Evolutionary conservation across 92 coral and sea anemone genomes (phyloP).

Genomic region (Zoanthus sansibaricus): DNA sequence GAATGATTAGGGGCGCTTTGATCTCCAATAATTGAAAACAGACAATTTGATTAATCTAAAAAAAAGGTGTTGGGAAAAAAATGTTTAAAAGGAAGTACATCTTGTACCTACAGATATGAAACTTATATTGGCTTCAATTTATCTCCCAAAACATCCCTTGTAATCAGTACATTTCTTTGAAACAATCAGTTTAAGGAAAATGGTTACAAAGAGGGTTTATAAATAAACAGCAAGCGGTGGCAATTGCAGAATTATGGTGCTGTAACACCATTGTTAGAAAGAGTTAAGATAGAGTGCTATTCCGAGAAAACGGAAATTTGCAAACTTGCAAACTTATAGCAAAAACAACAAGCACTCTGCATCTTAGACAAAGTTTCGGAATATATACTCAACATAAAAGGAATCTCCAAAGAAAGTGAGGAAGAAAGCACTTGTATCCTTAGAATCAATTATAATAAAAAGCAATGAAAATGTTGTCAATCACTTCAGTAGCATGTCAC

Average conservation of each 20-base stretch:
- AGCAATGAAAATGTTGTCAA: slow-evolving; percentile 29
- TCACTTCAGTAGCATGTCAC: slow-evolving; percentile 21
- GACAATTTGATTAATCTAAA: not conserved
- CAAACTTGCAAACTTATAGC: too few species aligned
- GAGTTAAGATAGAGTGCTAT: not conserved
- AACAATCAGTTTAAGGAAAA: not conserved
- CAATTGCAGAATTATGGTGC: not conserved
- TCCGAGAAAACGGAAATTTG: too few species aligned
- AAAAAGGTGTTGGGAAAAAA: slow-evolving; percentile 25
- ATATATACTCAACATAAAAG: not conserved
- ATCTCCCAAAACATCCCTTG: not conserved
- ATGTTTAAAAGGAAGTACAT: not conserved
- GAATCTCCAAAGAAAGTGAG: not conserved
- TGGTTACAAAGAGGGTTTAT: not conserved
- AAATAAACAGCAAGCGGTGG: slow-evolving; percentile 1
- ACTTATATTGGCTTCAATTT: not conserved
- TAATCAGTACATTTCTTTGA: not conserved
- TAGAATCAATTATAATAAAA: slow-evolving; percentile 3
- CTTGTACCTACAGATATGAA: not conserved
- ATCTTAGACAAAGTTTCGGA: not conserved
- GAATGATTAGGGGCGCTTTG: slow-evolving; percentile 28
- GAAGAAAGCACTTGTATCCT: slow-evolving; percentile 33
- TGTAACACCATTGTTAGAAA: not conserved
- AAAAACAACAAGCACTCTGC: too few species aligned
- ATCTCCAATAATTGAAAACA: slow-evolving; percentile 16